Percentiles rank a stretch among this genome's conserved stretches.
These are phyloP conservation scores for Opisthograptis luteolata DNA, from an alignment of 2,888 invertebrate genomes.

Conservation along the genomic window DNA sequence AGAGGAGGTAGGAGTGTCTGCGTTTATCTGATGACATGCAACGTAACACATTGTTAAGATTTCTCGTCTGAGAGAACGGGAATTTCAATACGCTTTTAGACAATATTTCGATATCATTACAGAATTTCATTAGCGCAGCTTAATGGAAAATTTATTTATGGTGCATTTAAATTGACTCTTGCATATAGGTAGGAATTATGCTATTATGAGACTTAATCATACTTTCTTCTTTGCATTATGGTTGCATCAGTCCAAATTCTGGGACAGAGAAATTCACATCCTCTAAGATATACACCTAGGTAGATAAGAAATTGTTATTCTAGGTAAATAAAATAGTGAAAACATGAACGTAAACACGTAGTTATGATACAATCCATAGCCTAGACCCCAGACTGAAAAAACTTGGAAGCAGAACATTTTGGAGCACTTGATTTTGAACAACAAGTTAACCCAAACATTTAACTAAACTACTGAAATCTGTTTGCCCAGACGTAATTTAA, in stretches of 20 bases:
- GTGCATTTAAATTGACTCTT: conserved; percentile 15
- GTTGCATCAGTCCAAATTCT: background rate
- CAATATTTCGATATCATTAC: conserved; percentile 28
- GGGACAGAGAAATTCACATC: conserved; percentile 2
- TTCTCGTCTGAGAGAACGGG: conserved; percentile 29
- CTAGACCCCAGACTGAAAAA: too few relatives aligned
- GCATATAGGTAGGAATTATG: too few relatives aligned
- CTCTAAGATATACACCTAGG: background rate
- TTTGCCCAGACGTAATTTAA: background rate
- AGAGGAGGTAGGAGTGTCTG: background rate
- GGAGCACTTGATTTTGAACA: too few relatives aligned
- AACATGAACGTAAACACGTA: too few relatives aligned
- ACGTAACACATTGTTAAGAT: conserved; percentile 16
- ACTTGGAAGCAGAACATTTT: too few relatives aligned
- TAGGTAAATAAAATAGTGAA: too few relatives aligned
- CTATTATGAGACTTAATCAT: too few relatives aligned
- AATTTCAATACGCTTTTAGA: conserved; percentile 30
- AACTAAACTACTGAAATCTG: conserved; percentile 9
- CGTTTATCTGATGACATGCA: conserved; percentile 16
- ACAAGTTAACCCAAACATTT: too few relatives aligned
- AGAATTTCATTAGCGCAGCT: conserved; percentile 33
- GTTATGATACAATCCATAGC: too few relatives aligned
- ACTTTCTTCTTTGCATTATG: conserved; percentile 5
- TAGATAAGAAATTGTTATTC: too few relatives aligned
- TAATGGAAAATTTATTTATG: conserved; percentile 36